Conservation (phyloP, 1,140 invertebrate species). For the Drosophila prosaltans region DNA sequence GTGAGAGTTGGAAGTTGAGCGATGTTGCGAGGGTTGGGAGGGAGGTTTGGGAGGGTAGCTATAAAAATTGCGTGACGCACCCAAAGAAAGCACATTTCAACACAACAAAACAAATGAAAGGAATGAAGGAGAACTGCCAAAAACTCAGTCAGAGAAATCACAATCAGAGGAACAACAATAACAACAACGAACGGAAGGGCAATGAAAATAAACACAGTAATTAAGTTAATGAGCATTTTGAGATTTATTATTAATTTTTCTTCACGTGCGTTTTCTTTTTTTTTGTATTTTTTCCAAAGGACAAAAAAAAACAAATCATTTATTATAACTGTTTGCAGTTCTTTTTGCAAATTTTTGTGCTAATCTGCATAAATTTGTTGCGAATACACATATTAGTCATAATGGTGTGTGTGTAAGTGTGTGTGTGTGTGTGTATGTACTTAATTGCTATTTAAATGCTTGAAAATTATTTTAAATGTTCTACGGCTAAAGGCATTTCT, state of each 20-base stretch:
- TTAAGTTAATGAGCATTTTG: conserved; percentile 83
- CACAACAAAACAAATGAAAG: conserved; percentile 23
- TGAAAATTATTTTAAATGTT: conserved; percentile 62
- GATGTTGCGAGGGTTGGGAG: neutral
- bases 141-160: conserved; percentile 30
- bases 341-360: conserved; percentile 46
- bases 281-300: conserved; percentile 41
- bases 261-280: conserved; percentile 28
- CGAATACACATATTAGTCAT: neutral
- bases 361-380: conserved; percentile 57
- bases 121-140: conserved; percentile 30
- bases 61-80: conserved; percentile 76
- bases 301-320: neutral
- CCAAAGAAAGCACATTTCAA: conserved; percentile 64
- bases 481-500: conserved; percentile 17
- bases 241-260: conserved; percentile 82
- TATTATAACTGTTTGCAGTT: conserved; percentile 59
- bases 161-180: conserved; percentile 30
- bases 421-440: conserved; percentile 32
- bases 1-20: neutral
- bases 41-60: conserved; percentile 16
- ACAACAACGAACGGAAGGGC: conserved; percentile 63
- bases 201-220: conserved; percentile 83
- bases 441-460: conserved; percentile 72
- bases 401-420: conserved; percentile 22